Conservation (phyloP, 1,140 invertebrate species). For the Laupala kohalensis region DNA sequence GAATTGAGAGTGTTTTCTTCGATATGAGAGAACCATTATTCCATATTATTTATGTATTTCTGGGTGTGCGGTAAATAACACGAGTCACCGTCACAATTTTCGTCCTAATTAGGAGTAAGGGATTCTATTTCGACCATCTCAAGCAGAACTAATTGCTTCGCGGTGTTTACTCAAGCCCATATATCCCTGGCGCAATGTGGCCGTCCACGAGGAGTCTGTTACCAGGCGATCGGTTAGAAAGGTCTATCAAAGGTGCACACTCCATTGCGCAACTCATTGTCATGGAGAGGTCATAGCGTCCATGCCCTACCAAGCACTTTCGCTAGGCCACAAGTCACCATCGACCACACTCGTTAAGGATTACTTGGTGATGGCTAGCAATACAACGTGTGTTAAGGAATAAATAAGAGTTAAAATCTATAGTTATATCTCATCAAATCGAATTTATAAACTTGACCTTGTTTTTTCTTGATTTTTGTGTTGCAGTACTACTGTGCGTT, state of each 20-base stretch:
- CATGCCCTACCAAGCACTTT: neutral
- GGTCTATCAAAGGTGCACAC: neutral
- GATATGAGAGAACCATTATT: too few species aligned
- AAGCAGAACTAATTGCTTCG: neutral
- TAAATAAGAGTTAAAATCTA: too few species aligned
- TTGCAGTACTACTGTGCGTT: too few species aligned
- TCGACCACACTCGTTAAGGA: neutral
- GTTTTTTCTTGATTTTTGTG: too few species aligned
- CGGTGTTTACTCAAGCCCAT: neutral
- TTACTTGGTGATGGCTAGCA: too few species aligned
- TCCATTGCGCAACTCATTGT: neutral
- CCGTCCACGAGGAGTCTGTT: neutral
- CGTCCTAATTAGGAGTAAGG: neutral
- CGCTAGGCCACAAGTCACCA: too few species aligned
- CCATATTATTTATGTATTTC: too few species aligned
- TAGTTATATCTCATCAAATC: too few species aligned
- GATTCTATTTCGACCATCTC: neutral
- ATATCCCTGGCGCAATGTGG: neutral
- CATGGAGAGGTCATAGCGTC: neutral
- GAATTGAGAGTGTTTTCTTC: too few species aligned
- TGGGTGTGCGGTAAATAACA: too few species aligned
- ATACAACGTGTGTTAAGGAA: too few species aligned
- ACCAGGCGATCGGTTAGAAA: neutral
- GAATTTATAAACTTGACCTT: too few species aligned
- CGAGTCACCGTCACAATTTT: neutral